These are phyloP conservation scores for Hyles vespertilio DNA, from an alignment of 1,140 invertebrate species.

Conservation along the genomic window DNA sequence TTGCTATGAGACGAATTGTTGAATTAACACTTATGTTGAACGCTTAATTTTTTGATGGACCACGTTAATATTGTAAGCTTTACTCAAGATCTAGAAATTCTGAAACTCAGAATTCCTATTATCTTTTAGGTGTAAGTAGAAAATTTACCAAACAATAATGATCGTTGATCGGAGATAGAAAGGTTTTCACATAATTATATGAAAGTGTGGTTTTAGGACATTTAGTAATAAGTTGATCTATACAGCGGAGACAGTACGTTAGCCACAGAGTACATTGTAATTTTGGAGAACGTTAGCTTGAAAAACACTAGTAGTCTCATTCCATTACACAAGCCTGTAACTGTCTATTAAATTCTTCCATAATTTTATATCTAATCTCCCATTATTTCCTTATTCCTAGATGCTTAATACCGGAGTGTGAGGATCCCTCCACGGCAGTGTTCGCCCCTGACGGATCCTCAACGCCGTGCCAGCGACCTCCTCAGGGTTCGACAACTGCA, in stretches of 20 bases:
- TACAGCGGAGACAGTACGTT: no score
- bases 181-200: not conserved
- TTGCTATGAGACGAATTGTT: no score
- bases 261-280: no score
- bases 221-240: not conserved
- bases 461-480: constrained; percentile 49
- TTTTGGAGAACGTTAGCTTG: no score
- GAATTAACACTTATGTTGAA: no score
- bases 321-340: not conserved
- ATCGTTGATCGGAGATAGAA: not conserved
- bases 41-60: no score
- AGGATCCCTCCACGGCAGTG: constrained; percentile 32
- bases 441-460: constrained; percentile 40
- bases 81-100: no score
- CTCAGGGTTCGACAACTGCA: constrained; percentile 45
- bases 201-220: not conserved
- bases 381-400: constrained; percentile 24
- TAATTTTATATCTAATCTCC: not conserved
- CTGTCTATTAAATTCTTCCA: not conserved
- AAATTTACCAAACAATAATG: no score
- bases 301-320: no score
- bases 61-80: no score
- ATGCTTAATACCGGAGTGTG: constrained; percentile 57
- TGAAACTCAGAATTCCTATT: no score
- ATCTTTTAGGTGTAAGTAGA: no score